Evolutionary conservation across 2,888 invertebrate species (phyloP).

Genomic region (Vesta saturnalis): DNA sequence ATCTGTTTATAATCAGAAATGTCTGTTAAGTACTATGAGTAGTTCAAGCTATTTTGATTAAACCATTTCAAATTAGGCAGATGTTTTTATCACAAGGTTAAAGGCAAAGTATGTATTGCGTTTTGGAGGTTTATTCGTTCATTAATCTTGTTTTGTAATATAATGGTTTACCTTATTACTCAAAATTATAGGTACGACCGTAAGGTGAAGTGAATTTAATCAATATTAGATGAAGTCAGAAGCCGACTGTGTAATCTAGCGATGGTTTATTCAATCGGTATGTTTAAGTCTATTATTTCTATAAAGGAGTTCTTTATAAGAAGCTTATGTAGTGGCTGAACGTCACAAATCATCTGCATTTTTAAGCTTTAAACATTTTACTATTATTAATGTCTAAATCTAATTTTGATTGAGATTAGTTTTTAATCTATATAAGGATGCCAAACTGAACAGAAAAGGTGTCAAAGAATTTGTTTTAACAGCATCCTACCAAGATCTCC

Average conservation of each 20-base stretch:
- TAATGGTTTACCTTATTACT: constrained; percentile 1
- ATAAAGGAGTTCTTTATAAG: neutral
- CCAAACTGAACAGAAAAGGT: too few relatives aligned
- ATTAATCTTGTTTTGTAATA: neutral
- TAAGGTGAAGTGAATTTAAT: neutral
- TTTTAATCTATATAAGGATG: too few relatives aligned
- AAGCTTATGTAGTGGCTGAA: neutral
- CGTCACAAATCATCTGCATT: neutral
- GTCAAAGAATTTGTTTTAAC: too few relatives aligned
- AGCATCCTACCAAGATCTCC: too few relatives aligned
- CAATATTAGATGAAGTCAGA: neutral
- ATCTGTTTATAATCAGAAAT: neutral
- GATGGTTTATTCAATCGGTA: neutral
- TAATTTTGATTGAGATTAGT: constrained; percentile 1
- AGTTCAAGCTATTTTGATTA: too few relatives aligned
- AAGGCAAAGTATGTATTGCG: neutral
- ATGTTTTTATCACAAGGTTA: neutral
- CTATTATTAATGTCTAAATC: neutral
- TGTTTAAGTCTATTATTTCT: neutral
- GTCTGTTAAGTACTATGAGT: too few relatives aligned
- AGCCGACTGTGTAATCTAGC: neutral
- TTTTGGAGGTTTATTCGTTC: neutral
- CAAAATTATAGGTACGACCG: neutral
- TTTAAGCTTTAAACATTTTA: neutral
- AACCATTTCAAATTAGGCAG: neutral